Percentiles rank a stretch among this genome's conserved stretches.
phyloP scores from a whole-genome alignment of 2,797 vertebrate species.

The Nyctibius grandis region DNA sequence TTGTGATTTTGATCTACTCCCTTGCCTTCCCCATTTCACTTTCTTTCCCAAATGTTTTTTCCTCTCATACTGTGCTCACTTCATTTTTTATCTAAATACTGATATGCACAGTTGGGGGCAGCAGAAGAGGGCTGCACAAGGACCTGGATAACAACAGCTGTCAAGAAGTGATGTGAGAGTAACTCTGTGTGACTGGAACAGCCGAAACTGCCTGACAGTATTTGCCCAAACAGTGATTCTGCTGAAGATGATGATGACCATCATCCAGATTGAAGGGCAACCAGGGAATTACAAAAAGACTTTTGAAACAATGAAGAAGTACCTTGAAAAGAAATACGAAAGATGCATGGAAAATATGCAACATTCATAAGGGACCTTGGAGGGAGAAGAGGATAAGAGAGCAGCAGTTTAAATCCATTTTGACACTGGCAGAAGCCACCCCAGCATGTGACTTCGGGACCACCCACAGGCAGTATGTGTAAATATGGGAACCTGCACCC shows the following conservation, averaged over 20 bases:
- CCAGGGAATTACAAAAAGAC: not conserved
- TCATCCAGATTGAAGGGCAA: not conserved
- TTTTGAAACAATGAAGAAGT: not conserved
- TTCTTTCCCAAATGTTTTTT: not conserved
- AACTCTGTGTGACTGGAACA: not conserved
- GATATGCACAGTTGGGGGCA: not conserved
- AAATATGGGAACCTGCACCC: not conserved
- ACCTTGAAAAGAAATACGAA: not conserved
- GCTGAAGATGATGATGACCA: not conserved
- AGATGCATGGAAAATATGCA: not conserved
- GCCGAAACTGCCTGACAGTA: not conserved
- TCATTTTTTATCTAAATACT: not conserved
- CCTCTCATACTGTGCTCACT: not conserved
- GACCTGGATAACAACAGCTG: not conserved
- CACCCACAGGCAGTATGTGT: not conserved
- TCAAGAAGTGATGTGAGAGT: not conserved
- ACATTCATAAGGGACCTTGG: not conserved
- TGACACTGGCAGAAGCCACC: not conserved
- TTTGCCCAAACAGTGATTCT: not conserved
- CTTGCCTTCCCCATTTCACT: not conserved
- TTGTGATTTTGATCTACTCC: not conserved
- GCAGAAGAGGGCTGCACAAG: not conserved
- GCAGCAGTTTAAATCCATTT: not conserved
- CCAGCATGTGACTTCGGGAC: not conserved
- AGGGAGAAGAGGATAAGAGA: not conserved